These are phyloP conservation scores for Clivina fossor DNA, from an alignment of 2,888 invertebrate species.

Conservation along the genomic window DNA sequence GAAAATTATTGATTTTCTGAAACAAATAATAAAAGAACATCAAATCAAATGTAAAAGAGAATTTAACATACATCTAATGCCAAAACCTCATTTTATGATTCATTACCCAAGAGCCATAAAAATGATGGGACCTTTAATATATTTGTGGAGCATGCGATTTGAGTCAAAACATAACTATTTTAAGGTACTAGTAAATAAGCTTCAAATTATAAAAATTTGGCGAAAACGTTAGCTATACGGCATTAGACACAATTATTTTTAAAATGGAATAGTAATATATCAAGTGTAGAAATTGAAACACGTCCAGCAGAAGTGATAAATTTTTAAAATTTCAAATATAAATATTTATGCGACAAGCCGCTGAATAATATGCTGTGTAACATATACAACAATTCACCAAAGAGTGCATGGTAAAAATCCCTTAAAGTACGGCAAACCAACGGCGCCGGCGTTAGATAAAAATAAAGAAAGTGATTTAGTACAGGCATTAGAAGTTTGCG, in stretches of 20 bases:
- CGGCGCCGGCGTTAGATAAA: too few species aligned
- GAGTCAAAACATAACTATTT: not conserved
- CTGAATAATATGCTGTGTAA: too few species aligned
- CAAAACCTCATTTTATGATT: conserved; percentile 8
- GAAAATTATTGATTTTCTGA: not conserved
- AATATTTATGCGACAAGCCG: too few species aligned
- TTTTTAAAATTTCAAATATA: not conserved
- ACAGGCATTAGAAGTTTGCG: too few species aligned
- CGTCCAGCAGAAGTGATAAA: not conserved
- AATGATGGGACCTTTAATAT: conserved; percentile 8
- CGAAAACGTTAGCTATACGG: not conserved
- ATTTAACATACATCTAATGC: not conserved
- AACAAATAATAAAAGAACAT: not conserved
- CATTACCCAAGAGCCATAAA: not conserved
- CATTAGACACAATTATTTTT: not conserved
- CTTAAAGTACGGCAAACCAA: too few species aligned
- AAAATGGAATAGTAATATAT: not conserved
- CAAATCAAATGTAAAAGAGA: not conserved
- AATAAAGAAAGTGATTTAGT: too few species aligned
- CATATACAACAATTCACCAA: too few species aligned
- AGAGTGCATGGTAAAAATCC: too few species aligned
- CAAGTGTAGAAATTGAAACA: not conserved
- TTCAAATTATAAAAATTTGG: not conserved
- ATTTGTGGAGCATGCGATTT: not conserved
- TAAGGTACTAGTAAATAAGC: not conserved